Evolutionary conservation across 2,888 invertebrate species (phyloP).

Genomic region (Lamellibrachia columna): DNA sequence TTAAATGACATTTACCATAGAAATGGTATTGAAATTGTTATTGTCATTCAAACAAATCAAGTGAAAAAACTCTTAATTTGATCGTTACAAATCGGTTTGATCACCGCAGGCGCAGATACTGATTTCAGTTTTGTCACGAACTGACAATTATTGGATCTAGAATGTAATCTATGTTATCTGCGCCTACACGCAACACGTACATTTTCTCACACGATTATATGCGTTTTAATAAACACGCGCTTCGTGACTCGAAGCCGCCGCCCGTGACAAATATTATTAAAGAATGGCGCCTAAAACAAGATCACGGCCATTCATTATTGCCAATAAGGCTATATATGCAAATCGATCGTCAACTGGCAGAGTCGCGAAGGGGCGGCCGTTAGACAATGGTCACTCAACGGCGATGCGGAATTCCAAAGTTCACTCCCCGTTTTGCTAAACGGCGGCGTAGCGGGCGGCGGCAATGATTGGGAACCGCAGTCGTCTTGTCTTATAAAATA

Average conservation of each 20-base stretch:
- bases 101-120: not conserved
- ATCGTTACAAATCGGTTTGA: not conserved
- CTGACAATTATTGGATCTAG: not conserved
- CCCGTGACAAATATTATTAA: not conserved
- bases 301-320: slow-evolving; percentile 16
- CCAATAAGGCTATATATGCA: not conserved
- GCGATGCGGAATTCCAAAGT: slow-evolving; percentile 12
- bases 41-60: not conserved
- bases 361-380: slow-evolving; percentile 9
- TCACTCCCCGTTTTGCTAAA: slow-evolving; percentile 16
- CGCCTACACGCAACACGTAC: not conserved
- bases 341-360: not conserved
- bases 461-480: not conserved
- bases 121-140: too few relatives aligned
- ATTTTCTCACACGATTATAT: not conserved
- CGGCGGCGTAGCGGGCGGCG: slow-evolving; percentile 1
- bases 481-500: not conserved
- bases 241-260: not conserved
- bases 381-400: slow-evolving; percentile 16
- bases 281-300: slow-evolving; percentile 11
- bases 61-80: not conserved
- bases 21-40: not conserved
- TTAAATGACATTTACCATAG: not conserved
- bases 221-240: not conserved
- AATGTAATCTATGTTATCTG: not conserved